These are phyloP conservation scores for Laothoe populi DNA, from an alignment of 2,888 invertebrate genomes.

Conservation along the genomic window DNA sequence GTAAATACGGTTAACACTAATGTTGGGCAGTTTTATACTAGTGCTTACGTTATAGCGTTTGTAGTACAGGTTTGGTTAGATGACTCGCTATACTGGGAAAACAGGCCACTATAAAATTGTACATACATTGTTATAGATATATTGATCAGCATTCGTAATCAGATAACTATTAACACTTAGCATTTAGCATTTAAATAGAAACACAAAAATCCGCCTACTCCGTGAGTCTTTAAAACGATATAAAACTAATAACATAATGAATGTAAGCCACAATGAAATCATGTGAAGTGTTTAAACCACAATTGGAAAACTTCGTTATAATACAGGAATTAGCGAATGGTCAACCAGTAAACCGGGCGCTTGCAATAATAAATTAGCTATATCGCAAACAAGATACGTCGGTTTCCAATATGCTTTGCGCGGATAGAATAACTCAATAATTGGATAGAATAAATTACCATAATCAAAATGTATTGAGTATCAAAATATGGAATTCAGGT, in stretches of 20 bases:
- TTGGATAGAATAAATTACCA: neutral
- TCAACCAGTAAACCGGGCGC: slow-evolving; percentile 28
- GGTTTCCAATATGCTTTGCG: slow-evolving; percentile 32
- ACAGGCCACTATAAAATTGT: too few species aligned
- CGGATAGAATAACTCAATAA: neutral
- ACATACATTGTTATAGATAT: too few species aligned
- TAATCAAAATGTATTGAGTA: too few species aligned
- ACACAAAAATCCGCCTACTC: neutral
- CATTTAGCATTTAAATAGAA: neutral
- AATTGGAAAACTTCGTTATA: slow-evolving; percentile 8
- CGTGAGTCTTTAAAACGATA: too few species aligned
- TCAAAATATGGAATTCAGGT: too few species aligned
- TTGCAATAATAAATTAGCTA: slow-evolving; percentile 61
- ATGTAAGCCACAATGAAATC: neutral
- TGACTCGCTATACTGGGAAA: too few species aligned
- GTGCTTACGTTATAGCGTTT: too few species aligned
- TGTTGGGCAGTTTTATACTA: neutral
- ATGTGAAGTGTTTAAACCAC: slow-evolving; percentile 5
- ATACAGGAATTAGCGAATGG: slow-evolving; percentile 12
- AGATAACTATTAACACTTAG: neutral
- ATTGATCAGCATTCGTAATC: too few species aligned
- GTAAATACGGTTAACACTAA: neutral
- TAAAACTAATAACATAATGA: neutral
- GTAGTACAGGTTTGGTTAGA: too few species aligned
- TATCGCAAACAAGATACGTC: slow-evolving; percentile 38